Evolutionary conservation across 2,888 invertebrate species (phyloP).

Genomic region (Tribolium freemani): DNA sequence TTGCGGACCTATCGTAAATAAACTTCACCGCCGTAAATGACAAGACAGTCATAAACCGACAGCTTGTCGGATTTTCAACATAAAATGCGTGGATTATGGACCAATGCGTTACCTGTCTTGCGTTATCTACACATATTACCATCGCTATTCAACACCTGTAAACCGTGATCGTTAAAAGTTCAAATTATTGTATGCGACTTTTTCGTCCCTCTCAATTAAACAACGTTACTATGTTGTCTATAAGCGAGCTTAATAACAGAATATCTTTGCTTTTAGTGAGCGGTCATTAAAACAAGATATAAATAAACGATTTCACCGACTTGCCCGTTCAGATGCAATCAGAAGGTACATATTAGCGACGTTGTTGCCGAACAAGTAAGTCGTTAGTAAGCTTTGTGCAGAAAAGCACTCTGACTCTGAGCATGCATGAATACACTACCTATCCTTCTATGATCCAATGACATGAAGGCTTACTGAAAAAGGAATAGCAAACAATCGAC

Average conservation of each 20-base stretch:
- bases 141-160: conserved; percentile 37
- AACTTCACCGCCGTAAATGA: conserved; percentile 49
- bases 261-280: conserved; percentile 24
- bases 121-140: conserved; percentile 40
- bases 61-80: conserved; percentile 42
- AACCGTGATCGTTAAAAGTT: conserved; percentile 28
- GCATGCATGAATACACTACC: conserved; percentile 42
- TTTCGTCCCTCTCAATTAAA: conserved; percentile 21
- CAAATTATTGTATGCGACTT: conserved; percentile 30
- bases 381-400: conserved; percentile 45
- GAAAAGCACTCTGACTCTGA: conserved; percentile 33
- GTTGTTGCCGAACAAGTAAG: conserved; percentile 45
- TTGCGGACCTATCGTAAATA: conserved; percentile 48
- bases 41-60: conserved; percentile 40
- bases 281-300: conserved; percentile 40
- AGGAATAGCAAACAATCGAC: conserved; percentile 40
- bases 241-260: conserved; percentile 25
- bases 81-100: conserved; percentile 49
- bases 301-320: conserved; percentile 41
- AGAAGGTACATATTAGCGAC: conserved; percentile 46
- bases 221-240: conserved; percentile 30
- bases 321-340: conserved; percentile 41
- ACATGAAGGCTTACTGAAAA: conserved; percentile 42
- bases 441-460: conserved; percentile 45
- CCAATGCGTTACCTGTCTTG: conserved; percentile 47